These are phyloP conservation scores for Helicolenus hilgendorfi DNA, from an alignment of 2,797 vertebrate genomes.

Conservation along the genomic window DNA sequence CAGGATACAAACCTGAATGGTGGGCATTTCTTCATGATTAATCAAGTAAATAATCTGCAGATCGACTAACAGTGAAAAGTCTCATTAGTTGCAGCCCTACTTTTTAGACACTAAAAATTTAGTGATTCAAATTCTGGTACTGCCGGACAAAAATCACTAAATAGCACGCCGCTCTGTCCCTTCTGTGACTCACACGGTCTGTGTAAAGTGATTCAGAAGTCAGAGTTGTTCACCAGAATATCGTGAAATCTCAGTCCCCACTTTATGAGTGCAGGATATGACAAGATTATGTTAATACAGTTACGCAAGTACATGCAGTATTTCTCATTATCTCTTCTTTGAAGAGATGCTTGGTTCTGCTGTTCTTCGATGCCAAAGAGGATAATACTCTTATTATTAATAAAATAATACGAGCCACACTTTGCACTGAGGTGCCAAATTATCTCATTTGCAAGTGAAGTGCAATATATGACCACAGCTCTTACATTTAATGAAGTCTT, in stretches of 20 bases:
- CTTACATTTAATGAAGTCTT: neutral
- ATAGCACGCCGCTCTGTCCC: neutral
- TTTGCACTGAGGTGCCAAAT: neutral
- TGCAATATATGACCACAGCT: neutral
- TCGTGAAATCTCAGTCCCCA: neutral
- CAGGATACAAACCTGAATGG: neutral
- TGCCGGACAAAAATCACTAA: neutral
- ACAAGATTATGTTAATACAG: neutral
- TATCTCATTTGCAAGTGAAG: neutral
- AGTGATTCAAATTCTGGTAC: neutral
- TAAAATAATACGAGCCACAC: neutral
- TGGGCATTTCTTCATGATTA: neutral
- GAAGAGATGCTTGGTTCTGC: neutral
- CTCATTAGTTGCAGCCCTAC: neutral
- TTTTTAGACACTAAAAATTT: neutral
- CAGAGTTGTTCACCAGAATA: neutral
- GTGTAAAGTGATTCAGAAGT: constrained; percentile 9
- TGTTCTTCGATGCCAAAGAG: neutral
- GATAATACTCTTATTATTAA: neutral
- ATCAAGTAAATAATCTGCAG: neutral
- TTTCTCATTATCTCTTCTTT: neutral
- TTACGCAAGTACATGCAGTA: neutral
- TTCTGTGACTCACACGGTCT: neutral
- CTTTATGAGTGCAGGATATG: neutral
- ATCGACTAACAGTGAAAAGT: neutral